A percentile compares a stretch with the other conserved stretches of the same genome.
These are phyloP conservation scores for Blomia tropicalis DNA, from an alignment of 2,888 invertebrate genomes.

Conservation along the genomic window DNA sequence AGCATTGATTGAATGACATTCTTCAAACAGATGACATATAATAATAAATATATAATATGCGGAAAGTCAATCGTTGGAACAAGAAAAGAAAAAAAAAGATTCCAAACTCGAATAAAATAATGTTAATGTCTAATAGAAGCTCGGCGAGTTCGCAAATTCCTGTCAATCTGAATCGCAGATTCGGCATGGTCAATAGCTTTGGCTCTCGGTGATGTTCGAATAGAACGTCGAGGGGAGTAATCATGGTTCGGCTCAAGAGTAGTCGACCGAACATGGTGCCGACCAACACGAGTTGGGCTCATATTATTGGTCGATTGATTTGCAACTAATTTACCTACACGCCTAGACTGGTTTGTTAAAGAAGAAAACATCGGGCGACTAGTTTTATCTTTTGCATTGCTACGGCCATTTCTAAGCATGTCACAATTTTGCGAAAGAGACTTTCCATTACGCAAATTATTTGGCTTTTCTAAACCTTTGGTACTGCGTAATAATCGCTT, in stretches of 20 bases:
- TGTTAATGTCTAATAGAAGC: not conserved
- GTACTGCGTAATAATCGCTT: too few relatives aligned
- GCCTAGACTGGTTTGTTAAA: not conserved
- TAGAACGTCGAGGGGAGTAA: not conserved
- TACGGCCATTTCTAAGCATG: too few relatives aligned
- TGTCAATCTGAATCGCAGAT: not conserved
- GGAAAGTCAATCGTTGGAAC: too few relatives aligned
- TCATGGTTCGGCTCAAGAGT: not conserved
- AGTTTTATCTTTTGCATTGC: not conserved
- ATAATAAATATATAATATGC: too few relatives aligned
- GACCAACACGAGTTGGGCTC: slow-evolving; percentile 1
- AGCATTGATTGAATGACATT: too few relatives aligned
- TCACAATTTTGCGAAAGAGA: too few relatives aligned
- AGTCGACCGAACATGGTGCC: not conserved
- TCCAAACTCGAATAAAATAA: too few relatives aligned
- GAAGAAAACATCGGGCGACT: not conserved
- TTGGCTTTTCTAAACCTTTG: too few relatives aligned
- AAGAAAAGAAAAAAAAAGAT: too few relatives aligned
- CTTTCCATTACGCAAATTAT: too few relatives aligned
- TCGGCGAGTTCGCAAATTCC: not conserved
- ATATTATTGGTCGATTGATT: too few relatives aligned
- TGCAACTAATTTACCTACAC: not conserved
- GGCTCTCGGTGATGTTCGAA: not conserved
- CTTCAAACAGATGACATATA: too few relatives aligned
- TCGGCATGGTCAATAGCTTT: not conserved